Evolutionary conservation across 1,140 invertebrate species (phyloP).

Genomic region (Protaetia brevitarsis): DNA sequence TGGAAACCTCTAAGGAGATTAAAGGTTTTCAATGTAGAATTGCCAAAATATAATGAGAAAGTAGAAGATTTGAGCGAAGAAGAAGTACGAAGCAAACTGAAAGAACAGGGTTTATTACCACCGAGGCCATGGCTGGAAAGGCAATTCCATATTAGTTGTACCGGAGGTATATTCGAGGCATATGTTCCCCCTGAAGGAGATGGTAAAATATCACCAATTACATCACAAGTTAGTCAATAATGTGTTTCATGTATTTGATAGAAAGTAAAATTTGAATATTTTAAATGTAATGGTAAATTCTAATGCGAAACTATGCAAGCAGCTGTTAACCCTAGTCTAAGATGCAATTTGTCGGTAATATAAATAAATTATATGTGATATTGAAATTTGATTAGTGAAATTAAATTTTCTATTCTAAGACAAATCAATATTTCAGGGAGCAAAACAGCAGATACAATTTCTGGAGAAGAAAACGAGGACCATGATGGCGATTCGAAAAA

Average conservation of each 20-base stretch:
- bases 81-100: constrained; percentile 67
- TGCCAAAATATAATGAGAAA: constrained; percentile 66
- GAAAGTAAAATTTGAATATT: too few species aligned
- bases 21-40: constrained; percentile 69
- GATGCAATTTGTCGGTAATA: too few species aligned
- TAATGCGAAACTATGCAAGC: too few species aligned
- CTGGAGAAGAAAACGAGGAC: constrained; percentile 86
- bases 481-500: constrained; percentile 78
- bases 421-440: constrained; percentile 64
- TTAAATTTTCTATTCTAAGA: too few species aligned
- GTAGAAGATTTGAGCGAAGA: constrained; percentile 58
- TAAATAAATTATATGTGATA: too few species aligned
- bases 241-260: too few species aligned
- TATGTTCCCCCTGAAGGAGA: constrained; percentile 96
- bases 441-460: constrained; percentile 75
- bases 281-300: too few species aligned
- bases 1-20: constrained; percentile 59
- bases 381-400: too few species aligned
- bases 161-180: constrained; percentile 74
- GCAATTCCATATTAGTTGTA: constrained; percentile 67
- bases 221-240: constrained; percentile 63
- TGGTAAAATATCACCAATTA: constrained; percentile 80
- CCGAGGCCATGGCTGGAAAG: constrained; percentile 72
- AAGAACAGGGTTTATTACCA: constrained; percentile 76
- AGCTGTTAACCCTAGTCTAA: too few species aligned